Base-by-base conservation (phyloP, 1,140 invertebrate species). In the Drosophila mauritiana region DNA sequence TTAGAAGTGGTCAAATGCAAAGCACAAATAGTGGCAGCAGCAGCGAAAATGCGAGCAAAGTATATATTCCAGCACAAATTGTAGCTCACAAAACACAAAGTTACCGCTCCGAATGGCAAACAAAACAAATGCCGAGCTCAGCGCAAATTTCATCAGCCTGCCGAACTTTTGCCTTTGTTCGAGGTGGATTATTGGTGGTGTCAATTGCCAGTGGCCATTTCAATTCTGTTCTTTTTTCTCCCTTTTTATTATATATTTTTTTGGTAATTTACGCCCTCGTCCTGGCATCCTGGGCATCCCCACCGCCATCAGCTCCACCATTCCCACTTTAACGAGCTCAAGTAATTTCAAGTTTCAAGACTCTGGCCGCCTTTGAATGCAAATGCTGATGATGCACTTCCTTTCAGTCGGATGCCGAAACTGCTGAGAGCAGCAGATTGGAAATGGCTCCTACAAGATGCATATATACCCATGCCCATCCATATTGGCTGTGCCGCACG, bases 121-220 rank as follows among this genome's bases (percentile, higher is more conserved):
- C 83, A 86, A 88, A 83, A 67, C 79, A 76, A 82, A 31, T 88
- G 83, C 83, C 20, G 39, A 83, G 67, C 79, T 88, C 72, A 88
- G 83, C 83, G 51, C 62, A 83, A 88, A 83, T 76, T 82, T 53
- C 68, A 70, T 70, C 68, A 57, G 78, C 62, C 78, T 72, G 74
- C 75, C 69, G 78, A 88, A 78, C 48, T 78, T 70, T 65, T 55
- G 20, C 64, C 49, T 78, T 69, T 67, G 53, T 74, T 72, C 69
- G 75, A 55, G 39, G 13, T 45, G 49, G 83, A 69, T 88, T 88
- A 88, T 85, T 85, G 82, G 83, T 88, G 79, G 83, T 88, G 83
- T 88, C 83, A 88, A 89, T 89, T 89, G 84, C 83, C 84, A 88
- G 76, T 89, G 82, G 84, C 83, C 83, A 88, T 88, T 88, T 75